Conservation (phyloP, 2,797 vertebrate genomes). For the Chiloscyllium punctatum region DNA sequence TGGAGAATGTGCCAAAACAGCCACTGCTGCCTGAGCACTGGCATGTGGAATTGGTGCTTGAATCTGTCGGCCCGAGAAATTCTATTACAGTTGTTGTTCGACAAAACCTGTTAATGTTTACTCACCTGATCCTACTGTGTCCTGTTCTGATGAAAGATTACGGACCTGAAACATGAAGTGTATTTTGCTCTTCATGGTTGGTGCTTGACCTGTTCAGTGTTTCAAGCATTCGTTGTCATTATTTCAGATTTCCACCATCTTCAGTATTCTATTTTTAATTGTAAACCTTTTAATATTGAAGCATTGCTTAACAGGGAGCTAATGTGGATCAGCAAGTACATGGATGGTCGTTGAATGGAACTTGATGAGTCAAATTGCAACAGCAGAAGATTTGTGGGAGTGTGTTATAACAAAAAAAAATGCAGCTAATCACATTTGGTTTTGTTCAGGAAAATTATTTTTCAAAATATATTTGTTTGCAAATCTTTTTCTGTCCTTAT, state of each 20-base stretch:
- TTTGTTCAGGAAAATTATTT: not conserved
- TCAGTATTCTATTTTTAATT: no score
- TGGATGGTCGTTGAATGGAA: not conserved
- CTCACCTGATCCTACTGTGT: no score
- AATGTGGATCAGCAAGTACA: not conserved
- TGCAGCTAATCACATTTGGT: not conserved
- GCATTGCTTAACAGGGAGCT: not conserved
- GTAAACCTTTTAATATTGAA: not conserved
- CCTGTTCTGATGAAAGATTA: not conserved
- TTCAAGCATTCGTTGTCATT: not conserved
- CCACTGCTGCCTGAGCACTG: no score
- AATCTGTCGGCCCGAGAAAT: no score
- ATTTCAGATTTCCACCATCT: not conserved
- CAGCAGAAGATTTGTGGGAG: not conserved
- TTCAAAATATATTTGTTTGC: not conserved
- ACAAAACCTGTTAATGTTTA: no score
- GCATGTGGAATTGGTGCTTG: no score
- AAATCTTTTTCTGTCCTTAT: not conserved
- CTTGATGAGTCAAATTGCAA: not conserved
- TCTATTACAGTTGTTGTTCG: no score
- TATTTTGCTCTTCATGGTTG: not conserved
- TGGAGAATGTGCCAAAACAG: no score
- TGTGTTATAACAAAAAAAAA: not conserved
- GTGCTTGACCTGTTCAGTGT: not conserved
- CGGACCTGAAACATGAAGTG: not conserved